These are phyloP conservation scores for Beroe forskalii DNA, from an alignment of 37 sponge, comb jelly and placozoan species.

Conservation along the genomic window DNA sequence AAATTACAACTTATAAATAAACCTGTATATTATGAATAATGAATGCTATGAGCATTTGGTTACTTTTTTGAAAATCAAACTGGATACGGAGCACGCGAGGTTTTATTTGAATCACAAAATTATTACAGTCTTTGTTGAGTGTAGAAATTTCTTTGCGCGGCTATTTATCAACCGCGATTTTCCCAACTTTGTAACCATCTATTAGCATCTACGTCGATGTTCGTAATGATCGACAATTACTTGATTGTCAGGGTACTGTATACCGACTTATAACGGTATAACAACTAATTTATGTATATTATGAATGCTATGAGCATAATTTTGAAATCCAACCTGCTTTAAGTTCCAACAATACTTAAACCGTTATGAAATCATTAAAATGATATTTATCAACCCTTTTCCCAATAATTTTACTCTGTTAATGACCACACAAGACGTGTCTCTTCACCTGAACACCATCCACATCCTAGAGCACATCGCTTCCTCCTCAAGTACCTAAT, in stretches of 20 bases:
- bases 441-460: slow-evolving; percentile 30
- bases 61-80: too few relatives aligned
- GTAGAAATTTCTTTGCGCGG: neutral
- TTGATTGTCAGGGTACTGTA: neutral
- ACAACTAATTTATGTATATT: too few relatives aligned
- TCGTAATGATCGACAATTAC: neutral
- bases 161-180: neutral
- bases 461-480: slow-evolving; percentile 52
- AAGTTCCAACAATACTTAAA: too few relatives aligned
- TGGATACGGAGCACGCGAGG: slow-evolving; percentile 12
- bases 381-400: too few relatives aligned
- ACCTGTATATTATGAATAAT: too few relatives aligned
- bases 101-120: neutral
- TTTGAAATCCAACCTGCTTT: too few relatives aligned
- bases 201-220: neutral
- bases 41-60: too few relatives aligned
- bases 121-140: slow-evolving; percentile 53
- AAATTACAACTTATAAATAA: too few relatives aligned
- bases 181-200: neutral
- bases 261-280: neutral
- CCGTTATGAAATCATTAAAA: too few relatives aligned
- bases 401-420: too few relatives aligned
- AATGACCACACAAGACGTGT: slow-evolving; percentile 51
- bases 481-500: slow-evolving; percentile 5
- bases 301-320: too few relatives aligned